Evolutionary conservation across 2,888 invertebrate species (phyloP).

Genomic region (Smittia sp.): DNA sequence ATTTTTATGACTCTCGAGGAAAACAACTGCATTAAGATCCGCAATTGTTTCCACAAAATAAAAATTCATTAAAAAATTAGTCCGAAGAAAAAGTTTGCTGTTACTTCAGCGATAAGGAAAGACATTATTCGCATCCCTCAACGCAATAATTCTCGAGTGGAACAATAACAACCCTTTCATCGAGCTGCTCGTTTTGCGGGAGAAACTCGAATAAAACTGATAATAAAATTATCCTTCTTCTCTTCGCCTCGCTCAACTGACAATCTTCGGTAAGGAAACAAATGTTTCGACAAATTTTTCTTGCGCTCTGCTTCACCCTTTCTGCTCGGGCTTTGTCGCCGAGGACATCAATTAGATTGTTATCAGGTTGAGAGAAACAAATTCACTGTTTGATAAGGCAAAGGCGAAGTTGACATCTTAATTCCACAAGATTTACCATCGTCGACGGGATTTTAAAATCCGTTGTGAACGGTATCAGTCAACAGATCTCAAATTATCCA

Average conservation of each 20-base stretch:
- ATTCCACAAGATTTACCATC: conserved; percentile 32
- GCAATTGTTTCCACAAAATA: conserved; percentile 38
- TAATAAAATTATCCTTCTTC: conserved; percentile 29
- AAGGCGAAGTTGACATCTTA: conserved; percentile 30
- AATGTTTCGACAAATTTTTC: too few species aligned
- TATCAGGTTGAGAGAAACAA: conserved; percentile 16
- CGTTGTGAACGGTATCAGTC: conserved; percentile 27
- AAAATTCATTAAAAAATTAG: conserved; percentile 40
- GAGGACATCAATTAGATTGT: conserved; percentile 37
- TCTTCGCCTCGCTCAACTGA: neutral
- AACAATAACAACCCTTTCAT: conserved; percentile 24
- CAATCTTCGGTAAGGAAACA: too few species aligned
- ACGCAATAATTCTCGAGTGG: conserved; percentile 28
- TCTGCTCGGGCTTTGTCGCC: neutral
- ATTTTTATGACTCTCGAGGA: conserved; percentile 27
- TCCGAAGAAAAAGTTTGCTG: conserved; percentile 19
- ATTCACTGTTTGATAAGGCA: neutral
- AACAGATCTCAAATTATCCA: conserved; percentile 27
- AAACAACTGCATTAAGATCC: conserved; percentile 1
- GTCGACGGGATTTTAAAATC: neutral
- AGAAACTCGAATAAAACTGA: conserved; percentile 4
- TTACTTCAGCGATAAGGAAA: conserved; percentile 13
- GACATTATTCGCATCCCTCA: conserved; percentile 29
- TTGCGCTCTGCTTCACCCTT: conserved; percentile 13
- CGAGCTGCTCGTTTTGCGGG: neutral